Conservation (phyloP, 2,113 vertebrate species). For the Clinocottus analis region DNA sequence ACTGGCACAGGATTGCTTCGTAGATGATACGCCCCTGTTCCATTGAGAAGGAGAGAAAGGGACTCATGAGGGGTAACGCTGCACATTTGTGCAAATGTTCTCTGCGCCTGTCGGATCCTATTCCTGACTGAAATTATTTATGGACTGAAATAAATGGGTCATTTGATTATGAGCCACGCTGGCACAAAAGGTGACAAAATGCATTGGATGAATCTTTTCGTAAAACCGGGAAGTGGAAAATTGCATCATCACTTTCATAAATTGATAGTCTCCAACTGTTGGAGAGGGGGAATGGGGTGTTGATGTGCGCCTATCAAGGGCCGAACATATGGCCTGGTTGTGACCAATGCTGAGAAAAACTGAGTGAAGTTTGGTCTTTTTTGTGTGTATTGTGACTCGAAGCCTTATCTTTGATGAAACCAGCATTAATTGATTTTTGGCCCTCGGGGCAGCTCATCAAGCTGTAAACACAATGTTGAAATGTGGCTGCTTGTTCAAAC, state of each 20-base stretch:
- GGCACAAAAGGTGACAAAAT: constrained; percentile 53
- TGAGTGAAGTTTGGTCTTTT: not conserved
- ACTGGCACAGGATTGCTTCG: constrained; percentile 11
- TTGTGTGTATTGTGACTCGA: not conserved
- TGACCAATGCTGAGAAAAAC: not conserved
- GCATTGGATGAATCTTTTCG: constrained; percentile 52
- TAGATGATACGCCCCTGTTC: constrained; percentile 27
- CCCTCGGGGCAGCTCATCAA: not conserved
- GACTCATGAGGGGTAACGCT: constrained; percentile 14
- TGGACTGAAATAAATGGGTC: constrained; percentile 65
- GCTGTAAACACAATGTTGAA: not conserved
- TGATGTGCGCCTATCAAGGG: constrained; percentile 7
- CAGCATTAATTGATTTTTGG: not conserved
- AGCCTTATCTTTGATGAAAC: constrained; percentile 4
- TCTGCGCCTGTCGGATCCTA: constrained; percentile 48
- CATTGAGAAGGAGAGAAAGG: constrained; percentile 9
- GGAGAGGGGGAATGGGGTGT: constrained; percentile 21
- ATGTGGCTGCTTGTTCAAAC: not conserved
- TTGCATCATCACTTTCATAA: constrained; percentile 27
- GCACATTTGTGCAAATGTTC: constrained; percentile 42
- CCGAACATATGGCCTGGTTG: not conserved
- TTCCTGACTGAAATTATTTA: constrained; percentile 66
- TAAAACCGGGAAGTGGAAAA: constrained; percentile 37
- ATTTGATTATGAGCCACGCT: constrained; percentile 57
- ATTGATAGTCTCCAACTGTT: constrained; percentile 40